Evolutionary conservation across 2,113 vertebrate genomes (phyloP).

Genomic region (Etia nguti): DNA sequence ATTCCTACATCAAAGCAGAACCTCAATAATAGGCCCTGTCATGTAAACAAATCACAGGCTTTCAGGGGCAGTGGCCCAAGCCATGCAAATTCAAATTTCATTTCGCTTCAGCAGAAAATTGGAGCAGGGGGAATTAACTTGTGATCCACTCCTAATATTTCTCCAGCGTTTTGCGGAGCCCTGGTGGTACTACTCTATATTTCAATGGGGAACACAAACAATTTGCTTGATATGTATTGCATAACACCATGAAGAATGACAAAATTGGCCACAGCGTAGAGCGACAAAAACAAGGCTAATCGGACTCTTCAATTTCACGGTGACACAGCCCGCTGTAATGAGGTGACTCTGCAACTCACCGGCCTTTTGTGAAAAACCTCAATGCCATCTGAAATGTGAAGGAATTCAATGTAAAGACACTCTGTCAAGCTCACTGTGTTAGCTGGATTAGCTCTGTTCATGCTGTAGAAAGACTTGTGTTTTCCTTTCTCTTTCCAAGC

Average conservation of each 20-base stretch:
- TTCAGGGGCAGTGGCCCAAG: conserved; percentile 40
- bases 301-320: conserved; percentile 66
- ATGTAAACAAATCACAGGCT: conserved; percentile 66
- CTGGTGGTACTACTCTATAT: conserved; percentile 47
- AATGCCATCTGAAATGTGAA: background rate
- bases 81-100: conserved; percentile 65
- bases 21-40: conserved; percentile 60
- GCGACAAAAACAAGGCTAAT: conserved; percentile 60
- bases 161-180: conserved; percentile 48
- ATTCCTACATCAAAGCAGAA: conserved; percentile 61
- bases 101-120: conserved; percentile 56
- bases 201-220: conserved; percentile 59
- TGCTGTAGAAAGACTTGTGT: background rate
- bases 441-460: background rate
- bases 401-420: background rate
- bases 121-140: conserved; percentile 62
- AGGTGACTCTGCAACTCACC: conserved; percentile 33
- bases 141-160: conserved; percentile 65
- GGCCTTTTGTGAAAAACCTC: conserved; percentile 4
- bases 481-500: background rate
- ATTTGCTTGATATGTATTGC: conserved; percentile 68
- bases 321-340: conserved; percentile 59
- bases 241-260: conserved; percentile 57
- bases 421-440: background rate
- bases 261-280: conserved; percentile 51